These are phyloP conservation scores for Mustela lutreola DNA, from an alignment of 2,113 vertebrate species.

Conservation along the genomic window DNA sequence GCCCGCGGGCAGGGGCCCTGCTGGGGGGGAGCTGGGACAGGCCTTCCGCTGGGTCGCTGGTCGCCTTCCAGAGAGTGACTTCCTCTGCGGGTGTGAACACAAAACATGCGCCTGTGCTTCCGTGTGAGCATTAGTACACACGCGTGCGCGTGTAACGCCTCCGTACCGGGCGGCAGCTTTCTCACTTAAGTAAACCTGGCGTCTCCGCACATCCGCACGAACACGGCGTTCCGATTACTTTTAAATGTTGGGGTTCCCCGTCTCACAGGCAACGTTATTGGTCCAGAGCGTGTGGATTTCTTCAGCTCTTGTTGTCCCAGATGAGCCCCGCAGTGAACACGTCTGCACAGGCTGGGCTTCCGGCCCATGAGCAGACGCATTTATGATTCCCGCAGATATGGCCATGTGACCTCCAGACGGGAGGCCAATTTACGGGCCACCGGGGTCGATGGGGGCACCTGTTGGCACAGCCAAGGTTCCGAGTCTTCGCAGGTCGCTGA, in stretches of 20 bases:
- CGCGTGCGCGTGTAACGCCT: rapidly evolving
- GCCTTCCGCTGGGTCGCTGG: too few species aligned
- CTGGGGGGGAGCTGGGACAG: too few species aligned
- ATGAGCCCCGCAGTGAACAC: background rate
- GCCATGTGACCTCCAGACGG: too few species aligned
- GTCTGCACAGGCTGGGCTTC: too few species aligned
- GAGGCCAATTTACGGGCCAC: rapidly evolving
- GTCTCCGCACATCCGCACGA: background rate
- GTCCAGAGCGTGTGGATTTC: background rate
- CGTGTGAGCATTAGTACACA: rapidly evolving
- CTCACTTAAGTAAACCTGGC: background rate
- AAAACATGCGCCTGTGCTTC: too few species aligned
- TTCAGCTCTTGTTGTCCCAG: too few species aligned
- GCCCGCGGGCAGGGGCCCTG: too few species aligned
- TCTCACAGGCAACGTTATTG: too few species aligned
- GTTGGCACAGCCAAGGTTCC: background rate
- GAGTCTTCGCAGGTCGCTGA: background rate
- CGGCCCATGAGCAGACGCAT: background rate
- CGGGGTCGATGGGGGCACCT: too few species aligned
- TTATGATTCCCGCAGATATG: too few species aligned
- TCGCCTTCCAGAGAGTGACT: background rate
- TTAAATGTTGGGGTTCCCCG: background rate
- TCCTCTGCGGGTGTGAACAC: background rate
- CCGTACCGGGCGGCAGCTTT: background rate
- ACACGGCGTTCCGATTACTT: background rate